Evolutionary conservation across 1,140 invertebrate species (phyloP).

Genomic region (Coelopa frigida): DNA sequence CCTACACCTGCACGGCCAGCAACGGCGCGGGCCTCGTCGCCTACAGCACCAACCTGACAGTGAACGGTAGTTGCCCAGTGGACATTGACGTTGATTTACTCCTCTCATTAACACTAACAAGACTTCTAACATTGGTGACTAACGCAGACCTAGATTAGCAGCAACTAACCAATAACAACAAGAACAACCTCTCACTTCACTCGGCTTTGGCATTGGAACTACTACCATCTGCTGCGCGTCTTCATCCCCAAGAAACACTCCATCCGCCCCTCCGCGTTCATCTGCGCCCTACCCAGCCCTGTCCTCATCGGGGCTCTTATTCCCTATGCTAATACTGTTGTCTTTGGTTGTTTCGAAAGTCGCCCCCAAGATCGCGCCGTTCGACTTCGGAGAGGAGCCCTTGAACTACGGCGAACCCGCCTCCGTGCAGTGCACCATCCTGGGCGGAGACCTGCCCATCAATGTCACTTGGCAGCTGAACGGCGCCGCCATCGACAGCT

Average conservation of each 20-base stretch:
- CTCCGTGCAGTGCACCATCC: slow-evolving; percentile 64
- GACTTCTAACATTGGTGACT: not conserved
- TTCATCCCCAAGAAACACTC: too few relatives aligned
- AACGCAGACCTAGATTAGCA: too few relatives aligned
- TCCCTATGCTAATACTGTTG: too few relatives aligned
- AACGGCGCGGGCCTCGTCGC: slow-evolving; percentile 57
- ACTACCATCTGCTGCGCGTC: slow-evolving; percentile 56
- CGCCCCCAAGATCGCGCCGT: slow-evolving; percentile 60
- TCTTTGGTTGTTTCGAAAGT: slow-evolving; percentile 42
- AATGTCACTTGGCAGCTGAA: slow-evolving; percentile 62
- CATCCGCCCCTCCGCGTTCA: too few relatives aligned
- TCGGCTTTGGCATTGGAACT: too few relatives aligned
- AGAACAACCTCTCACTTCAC: slow-evolving; percentile 28
- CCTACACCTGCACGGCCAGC: slow-evolving; percentile 62
- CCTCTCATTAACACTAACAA: too few relatives aligned
- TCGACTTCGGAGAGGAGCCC: slow-evolving; percentile 59
- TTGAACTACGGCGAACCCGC: slow-evolving; percentile 65
- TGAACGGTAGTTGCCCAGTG: slow-evolving; percentile 60
- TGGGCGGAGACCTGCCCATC: slow-evolving; percentile 62
- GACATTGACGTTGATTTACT: too few relatives aligned
- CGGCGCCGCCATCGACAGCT: slow-evolving; percentile 44
- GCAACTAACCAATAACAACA: not conserved
- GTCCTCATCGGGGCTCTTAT: too few relatives aligned
- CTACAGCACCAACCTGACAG: slow-evolving; percentile 52
- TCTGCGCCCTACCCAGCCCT: too few relatives aligned